A percentile compares a stretch with the other conserved stretches of the same genome.
Evolutionary conservation across 2,888 invertebrate species (phyloP).

Genomic region (Mycalesis mineus): DNA sequence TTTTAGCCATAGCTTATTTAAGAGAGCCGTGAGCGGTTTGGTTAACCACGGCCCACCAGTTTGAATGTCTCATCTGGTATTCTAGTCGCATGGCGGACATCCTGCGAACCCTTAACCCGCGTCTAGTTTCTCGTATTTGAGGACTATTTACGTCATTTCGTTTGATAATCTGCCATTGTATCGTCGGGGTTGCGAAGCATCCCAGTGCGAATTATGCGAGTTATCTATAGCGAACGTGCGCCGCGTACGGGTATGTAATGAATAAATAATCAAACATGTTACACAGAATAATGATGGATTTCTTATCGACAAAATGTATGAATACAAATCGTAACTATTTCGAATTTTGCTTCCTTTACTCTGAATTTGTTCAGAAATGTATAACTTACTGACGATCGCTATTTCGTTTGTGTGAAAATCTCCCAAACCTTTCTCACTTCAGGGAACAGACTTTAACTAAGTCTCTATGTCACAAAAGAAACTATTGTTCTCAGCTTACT

Average conservation of each 20-base stretch:
- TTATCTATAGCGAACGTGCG: constrained; percentile 71
- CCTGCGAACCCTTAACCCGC: constrained; percentile 69
- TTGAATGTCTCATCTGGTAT: constrained; percentile 61
- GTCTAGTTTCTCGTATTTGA: constrained; percentile 67
- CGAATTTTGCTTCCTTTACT: constrained; percentile 16
- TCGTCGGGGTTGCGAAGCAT: constrained; percentile 61
- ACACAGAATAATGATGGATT: constrained; percentile 30
- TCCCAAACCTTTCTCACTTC: too few relatives aligned
- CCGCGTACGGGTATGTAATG: constrained; percentile 65
- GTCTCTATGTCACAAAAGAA: too few relatives aligned
- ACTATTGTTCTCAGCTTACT: too few relatives aligned
- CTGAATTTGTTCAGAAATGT: constrained; percentile 5
- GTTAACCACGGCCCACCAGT: constrained; percentile 24
- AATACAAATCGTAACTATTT: constrained; percentile 14
- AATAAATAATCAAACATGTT: constrained; percentile 48
- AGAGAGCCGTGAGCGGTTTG: constrained; percentile 24
- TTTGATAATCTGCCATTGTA: constrained; percentile 77
- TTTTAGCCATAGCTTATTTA: constrained; percentile 26
- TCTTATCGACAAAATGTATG: constrained; percentile 22
- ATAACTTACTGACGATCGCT: not conserved
- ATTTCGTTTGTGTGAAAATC: too few relatives aligned
- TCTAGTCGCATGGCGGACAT: constrained; percentile 67
- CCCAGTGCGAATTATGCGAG: constrained; percentile 73
- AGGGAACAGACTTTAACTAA: too few relatives aligned
- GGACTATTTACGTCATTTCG: constrained; percentile 75